These are phyloP conservation scores for Chionodraco myersi DNA, from an alignment of 2,113 vertebrate genomes.

Conservation along the genomic window DNA sequence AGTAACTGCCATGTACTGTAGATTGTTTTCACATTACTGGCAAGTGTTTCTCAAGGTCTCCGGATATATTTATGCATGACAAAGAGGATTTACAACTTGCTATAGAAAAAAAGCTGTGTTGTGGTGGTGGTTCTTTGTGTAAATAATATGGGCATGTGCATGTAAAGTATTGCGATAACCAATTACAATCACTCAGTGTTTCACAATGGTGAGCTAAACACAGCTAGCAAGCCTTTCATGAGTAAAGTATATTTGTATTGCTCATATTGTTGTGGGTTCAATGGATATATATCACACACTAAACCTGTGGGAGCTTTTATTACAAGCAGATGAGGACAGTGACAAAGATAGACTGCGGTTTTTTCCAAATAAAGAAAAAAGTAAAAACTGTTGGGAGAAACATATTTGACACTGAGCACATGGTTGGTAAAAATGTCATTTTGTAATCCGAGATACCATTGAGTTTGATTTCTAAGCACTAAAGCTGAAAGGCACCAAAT, in stretches of 20 bases:
- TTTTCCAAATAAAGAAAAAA: not conserved
- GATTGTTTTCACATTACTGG: slow-evolving; percentile 27
- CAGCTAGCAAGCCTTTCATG: slow-evolving; percentile 2
- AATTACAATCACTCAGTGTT: slow-evolving; percentile 31
- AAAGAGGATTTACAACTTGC: slow-evolving; percentile 40
- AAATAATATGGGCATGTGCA: slow-evolving; percentile 17
- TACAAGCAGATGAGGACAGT: slow-evolving; percentile 1
- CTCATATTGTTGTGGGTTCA: slow-evolving; percentile 44
- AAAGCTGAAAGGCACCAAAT: slow-evolving; percentile 32
- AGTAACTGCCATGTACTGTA: not conserved
- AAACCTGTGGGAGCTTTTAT: slow-evolving; percentile 12
- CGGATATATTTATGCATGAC: slow-evolving; percentile 11
- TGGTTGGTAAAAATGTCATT: slow-evolving; percentile 8
- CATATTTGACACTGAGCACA: too few relatives aligned
- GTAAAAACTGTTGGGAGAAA: too few relatives aligned
- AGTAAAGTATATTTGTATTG: slow-evolving; percentile 40
- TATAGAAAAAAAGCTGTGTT: slow-evolving; percentile 45
- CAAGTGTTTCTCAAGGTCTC: slow-evolving; percentile 47
- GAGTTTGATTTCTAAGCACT: slow-evolving; percentile 1
- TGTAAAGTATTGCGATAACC: slow-evolving; percentile 9
- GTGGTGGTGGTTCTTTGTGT: slow-evolving; percentile 36
- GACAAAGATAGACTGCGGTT: slow-evolving; percentile 23
- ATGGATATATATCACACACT: slow-evolving; percentile 27
- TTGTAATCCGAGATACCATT: slow-evolving; percentile 19
- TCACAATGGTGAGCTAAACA: slow-evolving; percentile 29